phyloP scores from a whole-genome alignment of 2,113 vertebrate genomes.

The Mormoops blainvillei region DNA sequence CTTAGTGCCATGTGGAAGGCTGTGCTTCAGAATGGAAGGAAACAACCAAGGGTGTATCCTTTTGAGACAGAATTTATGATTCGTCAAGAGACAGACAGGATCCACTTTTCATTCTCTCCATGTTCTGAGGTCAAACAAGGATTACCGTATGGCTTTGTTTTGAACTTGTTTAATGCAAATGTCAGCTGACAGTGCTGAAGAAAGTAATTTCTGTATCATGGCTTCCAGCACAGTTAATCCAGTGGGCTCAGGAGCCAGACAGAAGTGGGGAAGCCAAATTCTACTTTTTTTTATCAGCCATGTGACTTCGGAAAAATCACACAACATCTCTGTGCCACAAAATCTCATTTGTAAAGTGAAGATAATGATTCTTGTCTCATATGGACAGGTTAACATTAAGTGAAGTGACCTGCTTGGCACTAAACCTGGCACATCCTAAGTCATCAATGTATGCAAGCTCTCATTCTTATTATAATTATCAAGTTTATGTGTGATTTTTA shows the following conservation, averaged over 20 bases:
- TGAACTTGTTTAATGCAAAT: background rate
- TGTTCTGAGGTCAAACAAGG: background rate
- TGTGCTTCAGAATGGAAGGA: background rate
- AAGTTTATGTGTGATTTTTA: background rate
- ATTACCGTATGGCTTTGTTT: background rate
- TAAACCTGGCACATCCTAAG: background rate
- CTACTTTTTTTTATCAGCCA: background rate
- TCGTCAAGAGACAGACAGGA: background rate
- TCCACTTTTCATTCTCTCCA: background rate
- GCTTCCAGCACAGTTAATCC: background rate
- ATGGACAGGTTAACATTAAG: background rate
- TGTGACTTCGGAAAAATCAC: background rate
- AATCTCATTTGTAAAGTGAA: background rate
- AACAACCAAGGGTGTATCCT: background rate
- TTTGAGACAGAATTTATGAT: background rate
- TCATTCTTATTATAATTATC: background rate
- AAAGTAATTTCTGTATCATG: background rate
- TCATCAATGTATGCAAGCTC: background rate
- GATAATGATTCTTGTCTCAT: background rate
- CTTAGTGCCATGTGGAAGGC: background rate
- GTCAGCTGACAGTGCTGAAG: background rate
- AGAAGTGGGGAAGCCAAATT: background rate
- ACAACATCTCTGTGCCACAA: background rate
- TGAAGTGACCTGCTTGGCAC: background rate
- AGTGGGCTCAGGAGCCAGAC: background rate